A percentile compares a stretch with the other conserved stretches of the same genome.
Conservation (phyloP, 2,113 vertebrate species). For the Eptesicus fuscus region DNA sequence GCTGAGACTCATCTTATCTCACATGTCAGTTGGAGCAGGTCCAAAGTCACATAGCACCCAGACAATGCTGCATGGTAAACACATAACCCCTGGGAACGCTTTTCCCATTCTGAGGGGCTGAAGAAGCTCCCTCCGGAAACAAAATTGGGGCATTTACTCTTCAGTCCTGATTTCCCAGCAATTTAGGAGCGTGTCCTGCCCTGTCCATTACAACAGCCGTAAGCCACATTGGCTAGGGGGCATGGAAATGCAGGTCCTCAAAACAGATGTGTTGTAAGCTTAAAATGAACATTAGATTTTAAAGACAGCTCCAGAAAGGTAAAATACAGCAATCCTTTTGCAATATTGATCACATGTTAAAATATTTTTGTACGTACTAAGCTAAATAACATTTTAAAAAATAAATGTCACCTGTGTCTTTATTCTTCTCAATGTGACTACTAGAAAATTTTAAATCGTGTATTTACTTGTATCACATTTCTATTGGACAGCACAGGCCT, state of each 20-base stretch:
- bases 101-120: conserved; percentile 41
- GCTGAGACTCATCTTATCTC: conserved; percentile 35
- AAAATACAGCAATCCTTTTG: background rate
- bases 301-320: background rate
- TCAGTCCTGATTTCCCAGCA: conserved; percentile 26
- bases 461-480: background rate
- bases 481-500: background rate
- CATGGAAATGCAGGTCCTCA: background rate
- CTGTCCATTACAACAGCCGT: background rate
- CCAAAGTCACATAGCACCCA: background rate
- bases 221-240: background rate
- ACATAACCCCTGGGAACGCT: background rate
- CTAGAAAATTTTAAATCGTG: background rate
- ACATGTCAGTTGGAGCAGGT: conserved; percentile 16
- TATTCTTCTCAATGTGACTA: background rate
- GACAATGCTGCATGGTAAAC: background rate
- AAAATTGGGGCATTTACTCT: conserved; percentile 30
- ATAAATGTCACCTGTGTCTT: background rate
- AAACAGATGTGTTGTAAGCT: background rate
- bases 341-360: background rate
- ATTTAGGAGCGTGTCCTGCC: background rate
- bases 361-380: background rate
- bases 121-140: background rate
- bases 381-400: background rate
- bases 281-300: background rate